Conservation (phyloP, 2,888 invertebrate genomes). For the Ceraclea dissimilis region DNA sequence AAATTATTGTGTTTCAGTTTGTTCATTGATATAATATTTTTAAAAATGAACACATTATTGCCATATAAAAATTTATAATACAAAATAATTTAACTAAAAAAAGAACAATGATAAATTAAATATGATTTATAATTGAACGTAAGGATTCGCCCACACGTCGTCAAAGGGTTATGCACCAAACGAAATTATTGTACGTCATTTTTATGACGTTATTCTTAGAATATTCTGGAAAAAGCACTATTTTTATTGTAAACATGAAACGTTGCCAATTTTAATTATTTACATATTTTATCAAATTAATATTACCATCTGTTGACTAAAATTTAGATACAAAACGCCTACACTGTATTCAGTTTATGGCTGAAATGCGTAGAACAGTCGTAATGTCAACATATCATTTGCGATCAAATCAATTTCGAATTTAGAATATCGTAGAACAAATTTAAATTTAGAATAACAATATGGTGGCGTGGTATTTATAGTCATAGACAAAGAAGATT, state of each 20-base stretch:
- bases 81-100: background rate
- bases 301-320: background rate
- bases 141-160: conserved; percentile 18
- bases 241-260: background rate
- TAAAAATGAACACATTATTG: background rate
- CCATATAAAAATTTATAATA: conserved; percentile 1
- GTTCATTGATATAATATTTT: background rate
- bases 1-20: conserved; percentile 24
- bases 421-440: no score
- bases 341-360: no score
- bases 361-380: no score
- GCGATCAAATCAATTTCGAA: no score
- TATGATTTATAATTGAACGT: no score
- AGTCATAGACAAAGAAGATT: no score
- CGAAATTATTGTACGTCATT: background rate
- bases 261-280: background rate
- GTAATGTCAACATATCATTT: no score
- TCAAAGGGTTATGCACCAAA: conserved; percentile 23
- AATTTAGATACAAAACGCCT: background rate
- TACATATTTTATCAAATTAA: background rate
- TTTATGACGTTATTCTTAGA: background rate
- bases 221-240: background rate
- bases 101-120: background rate
- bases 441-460: no score
- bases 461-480: no score